Conservation (phyloP, 2,888 invertebrate genomes). For the Chironomus tentans region DNA sequence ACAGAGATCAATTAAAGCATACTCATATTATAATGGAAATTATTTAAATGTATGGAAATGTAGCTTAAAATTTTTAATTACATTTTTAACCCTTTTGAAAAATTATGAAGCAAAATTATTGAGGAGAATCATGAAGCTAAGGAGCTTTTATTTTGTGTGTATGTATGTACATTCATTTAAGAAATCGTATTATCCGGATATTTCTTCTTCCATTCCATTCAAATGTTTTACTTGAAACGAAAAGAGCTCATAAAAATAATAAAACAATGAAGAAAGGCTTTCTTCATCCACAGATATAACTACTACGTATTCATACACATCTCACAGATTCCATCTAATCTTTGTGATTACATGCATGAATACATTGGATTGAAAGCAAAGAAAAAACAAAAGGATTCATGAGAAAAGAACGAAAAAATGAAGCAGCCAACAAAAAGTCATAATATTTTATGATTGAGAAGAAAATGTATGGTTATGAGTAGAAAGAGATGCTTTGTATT, state of each 20-base stretch:
- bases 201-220: no score
- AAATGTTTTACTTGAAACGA: neutral
- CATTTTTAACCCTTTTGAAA: neutral
- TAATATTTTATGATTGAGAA: constrained; percentile 18
- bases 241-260: neutral
- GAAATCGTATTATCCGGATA: no score
- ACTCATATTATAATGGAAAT: neutral
- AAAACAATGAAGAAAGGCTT: neutral
- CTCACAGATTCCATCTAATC: constrained; percentile 3
- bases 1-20: neutral
- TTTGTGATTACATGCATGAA: constrained; percentile 8
- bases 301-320: neutral
- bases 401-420: constrained; percentile 2
- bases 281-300: neutral
- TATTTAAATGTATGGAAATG: neutral
- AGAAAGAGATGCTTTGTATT: neutral
- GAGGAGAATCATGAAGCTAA: neutral
- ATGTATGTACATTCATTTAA: no score
- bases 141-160: no score
- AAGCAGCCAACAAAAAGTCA: constrained; percentile 15
- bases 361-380: neutral
- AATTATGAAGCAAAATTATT: neutral
- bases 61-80: neutral
- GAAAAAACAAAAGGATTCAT: constrained; percentile 11
- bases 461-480: neutral